phyloP scores from a whole-genome alignment of 2,888 invertebrate genomes.

The Quadroppia sp. region DNA sequence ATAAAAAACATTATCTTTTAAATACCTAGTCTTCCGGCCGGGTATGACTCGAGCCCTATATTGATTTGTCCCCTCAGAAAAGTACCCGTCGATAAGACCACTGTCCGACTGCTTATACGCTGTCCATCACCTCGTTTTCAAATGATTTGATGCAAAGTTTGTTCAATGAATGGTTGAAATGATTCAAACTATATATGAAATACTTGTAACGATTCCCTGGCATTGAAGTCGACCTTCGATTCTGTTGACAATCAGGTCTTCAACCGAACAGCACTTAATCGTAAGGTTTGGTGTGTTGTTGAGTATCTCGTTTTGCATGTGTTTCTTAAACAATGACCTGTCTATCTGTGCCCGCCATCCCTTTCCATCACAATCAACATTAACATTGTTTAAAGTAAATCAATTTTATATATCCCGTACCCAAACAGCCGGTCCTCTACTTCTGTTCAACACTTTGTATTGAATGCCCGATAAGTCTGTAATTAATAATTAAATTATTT shows the following conservation, averaged over 20 bases:
- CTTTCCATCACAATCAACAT: too few species aligned
- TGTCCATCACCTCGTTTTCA: slow-evolving; percentile 58
- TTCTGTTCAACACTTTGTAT: slow-evolving; percentile 72
- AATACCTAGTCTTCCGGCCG: slow-evolving; percentile 71
- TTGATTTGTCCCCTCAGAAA: slow-evolving; percentile 80
- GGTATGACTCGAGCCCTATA: slow-evolving; percentile 67
- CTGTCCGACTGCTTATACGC: slow-evolving; percentile 61
- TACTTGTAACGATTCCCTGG: slow-evolving; percentile 42
- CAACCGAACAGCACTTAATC: slow-evolving; percentile 68
- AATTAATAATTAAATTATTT: slow-evolving; percentile 18
- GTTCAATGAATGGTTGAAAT: not conserved
- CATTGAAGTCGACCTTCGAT: slow-evolving; percentile 45
- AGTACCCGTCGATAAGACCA: slow-evolving; percentile 81
- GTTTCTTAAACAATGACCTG: slow-evolving; percentile 68
- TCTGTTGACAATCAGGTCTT: slow-evolving; percentile 66
- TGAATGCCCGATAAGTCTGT: slow-evolving; percentile 68
- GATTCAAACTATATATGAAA: not conserved
- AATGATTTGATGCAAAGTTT: not conserved
- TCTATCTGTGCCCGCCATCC: slow-evolving; percentile 85
- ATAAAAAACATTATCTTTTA: not conserved
- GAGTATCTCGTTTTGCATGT: slow-evolving; percentile 66
- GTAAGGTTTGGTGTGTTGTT: slow-evolving; percentile 63
- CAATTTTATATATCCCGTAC: slow-evolving; percentile 50
- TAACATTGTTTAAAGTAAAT: too few species aligned
- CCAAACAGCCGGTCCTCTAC: slow-evolving; percentile 84